Percentiles rank a stretch among this genome's conserved stretches.
Conservation (phyloP, 2,888 invertebrate genomes). For the Mythimna loreyi region DNA sequence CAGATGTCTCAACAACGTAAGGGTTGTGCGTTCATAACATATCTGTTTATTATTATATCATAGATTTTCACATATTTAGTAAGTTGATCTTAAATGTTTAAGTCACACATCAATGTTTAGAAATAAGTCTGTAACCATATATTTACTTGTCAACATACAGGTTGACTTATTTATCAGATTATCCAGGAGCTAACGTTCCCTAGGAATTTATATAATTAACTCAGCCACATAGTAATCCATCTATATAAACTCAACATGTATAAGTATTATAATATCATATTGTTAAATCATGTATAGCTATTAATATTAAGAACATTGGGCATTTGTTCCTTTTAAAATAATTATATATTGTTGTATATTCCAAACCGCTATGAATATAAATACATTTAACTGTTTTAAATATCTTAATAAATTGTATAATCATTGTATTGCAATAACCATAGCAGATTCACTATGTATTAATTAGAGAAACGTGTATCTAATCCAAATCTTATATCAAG, state of each 20-base stretch:
- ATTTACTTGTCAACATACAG: neutral
- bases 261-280: neutral
- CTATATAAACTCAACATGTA: neutral
- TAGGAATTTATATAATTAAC: neutral
- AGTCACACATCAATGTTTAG: neutral
- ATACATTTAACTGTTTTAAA: neutral
- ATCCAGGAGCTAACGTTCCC: no score
- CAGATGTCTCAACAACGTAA: no score
- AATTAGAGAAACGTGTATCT: slow-evolving; percentile 9
- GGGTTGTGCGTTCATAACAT: no score
- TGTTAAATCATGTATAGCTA: neutral
- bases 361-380: neutral
- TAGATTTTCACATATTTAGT: neutral
- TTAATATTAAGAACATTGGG: neutral
- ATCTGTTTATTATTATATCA: no score
- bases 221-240: neutral
- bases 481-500: slow-evolving; percentile 2
- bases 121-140: neutral
- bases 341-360: neutral
- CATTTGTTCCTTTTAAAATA: neutral
- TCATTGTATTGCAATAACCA: neutral
- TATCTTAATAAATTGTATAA: neutral
- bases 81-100: neutral
- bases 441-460: neutral
- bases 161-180: neutral